A percentile compares a stretch with the other conserved stretches of the same genome.
These are phyloP conservation scores for Benthochromis sp. DNA, from an alignment of 2,113 vertebrate species.

Conservation along the genomic window DNA sequence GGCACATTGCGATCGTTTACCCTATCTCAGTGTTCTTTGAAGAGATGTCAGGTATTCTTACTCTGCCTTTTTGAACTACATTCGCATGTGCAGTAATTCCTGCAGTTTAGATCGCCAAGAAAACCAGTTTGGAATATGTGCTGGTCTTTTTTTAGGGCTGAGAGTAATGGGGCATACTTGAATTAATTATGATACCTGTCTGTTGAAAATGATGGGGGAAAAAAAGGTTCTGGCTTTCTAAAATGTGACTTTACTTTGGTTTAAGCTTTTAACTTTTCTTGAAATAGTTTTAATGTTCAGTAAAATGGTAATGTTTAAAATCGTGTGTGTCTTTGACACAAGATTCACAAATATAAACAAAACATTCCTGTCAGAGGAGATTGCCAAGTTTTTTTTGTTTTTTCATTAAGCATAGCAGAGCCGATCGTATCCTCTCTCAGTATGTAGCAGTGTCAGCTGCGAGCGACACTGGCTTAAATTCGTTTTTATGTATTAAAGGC, in stretches of 20 bases:
- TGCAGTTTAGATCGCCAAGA: background rate
- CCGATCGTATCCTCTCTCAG: background rate
- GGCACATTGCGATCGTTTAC: background rate
- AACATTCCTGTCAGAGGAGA: background rate
- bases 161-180: background rate
- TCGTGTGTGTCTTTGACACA: background rate
- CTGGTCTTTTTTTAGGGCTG: background rate
- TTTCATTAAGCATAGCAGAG: background rate
- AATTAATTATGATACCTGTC: background rate
- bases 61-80: background rate
- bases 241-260: background rate
- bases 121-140: background rate
- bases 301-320: background rate
- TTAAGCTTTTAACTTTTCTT: background rate
- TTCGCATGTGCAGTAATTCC: background rate
- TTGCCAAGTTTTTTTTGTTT: background rate
- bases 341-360: constrained; percentile 26
- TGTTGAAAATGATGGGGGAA: background rate
- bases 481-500: background rate
- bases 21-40: background rate
- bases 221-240: background rate
- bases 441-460: background rate
- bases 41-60: background rate
- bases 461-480: background rate
- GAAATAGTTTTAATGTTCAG: background rate